A percentile compares a stretch with the other conserved stretches of the same genome.
Evolutionary conservation across 2,888 invertebrate species (phyloP).

Genomic region (Papilio protenor): DNA sequence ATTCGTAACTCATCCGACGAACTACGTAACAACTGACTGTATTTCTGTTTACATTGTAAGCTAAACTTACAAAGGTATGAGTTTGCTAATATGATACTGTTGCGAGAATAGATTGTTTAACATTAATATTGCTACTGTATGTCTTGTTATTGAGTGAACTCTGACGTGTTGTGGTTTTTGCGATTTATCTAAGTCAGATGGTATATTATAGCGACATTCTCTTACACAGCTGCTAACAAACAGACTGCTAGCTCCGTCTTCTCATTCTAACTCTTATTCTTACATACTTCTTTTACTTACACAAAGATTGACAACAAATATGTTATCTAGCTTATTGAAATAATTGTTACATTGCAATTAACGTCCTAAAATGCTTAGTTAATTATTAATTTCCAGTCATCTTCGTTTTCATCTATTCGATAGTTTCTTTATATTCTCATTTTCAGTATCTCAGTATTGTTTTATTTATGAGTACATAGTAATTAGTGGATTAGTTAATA

Average conservation of each 20-base stretch:
- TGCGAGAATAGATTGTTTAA: not conserved
- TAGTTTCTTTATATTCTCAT: not conserved
- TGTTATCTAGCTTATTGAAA: not conserved
- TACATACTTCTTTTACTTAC: not conserved
- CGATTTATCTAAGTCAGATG: not conserved
- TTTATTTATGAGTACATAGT: not conserved
- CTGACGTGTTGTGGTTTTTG: not conserved
- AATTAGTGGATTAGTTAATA: conserved; percentile 4
- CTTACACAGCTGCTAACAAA: not conserved
- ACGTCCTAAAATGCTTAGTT: not conserved
- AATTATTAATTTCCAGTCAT: not conserved
- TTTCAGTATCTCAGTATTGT: not conserved
- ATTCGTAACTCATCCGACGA: conserved; percentile 2
- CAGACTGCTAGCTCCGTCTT: not conserved
- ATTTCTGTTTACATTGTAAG: conserved; percentile 28
- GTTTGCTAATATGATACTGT: conserved; percentile 7
- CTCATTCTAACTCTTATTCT: not conserved
- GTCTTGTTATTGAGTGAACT: not conserved
- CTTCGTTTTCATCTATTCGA: not conserved
- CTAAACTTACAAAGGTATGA: conserved; percentile 17
- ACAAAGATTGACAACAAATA: not conserved
- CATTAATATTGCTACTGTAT: not conserved
- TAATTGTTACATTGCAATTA: not conserved
- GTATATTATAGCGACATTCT: not conserved
- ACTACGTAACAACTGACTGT: conserved; percentile 8